These are phyloP conservation scores for Dendrolimus punctatus DNA, from an alignment of 1,140 invertebrate genomes.

Conservation along the genomic window DNA sequence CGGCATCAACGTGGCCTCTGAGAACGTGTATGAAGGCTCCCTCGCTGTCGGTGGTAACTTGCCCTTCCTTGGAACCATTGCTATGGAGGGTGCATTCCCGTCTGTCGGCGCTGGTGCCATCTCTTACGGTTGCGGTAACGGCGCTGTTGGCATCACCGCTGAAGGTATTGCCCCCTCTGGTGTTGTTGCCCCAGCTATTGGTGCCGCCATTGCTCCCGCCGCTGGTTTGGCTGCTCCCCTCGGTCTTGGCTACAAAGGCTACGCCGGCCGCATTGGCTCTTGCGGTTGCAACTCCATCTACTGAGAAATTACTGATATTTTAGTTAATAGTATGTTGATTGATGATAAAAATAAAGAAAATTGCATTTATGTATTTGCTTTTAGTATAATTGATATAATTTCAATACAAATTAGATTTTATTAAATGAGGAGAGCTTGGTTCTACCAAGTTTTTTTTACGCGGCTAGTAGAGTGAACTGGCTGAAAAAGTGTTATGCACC, in stretches of 20 bases:
- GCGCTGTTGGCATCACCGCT: slow-evolving; percentile 9
- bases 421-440: too few relatives aligned
- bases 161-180: not conserved
- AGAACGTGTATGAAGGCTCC: slow-evolving; percentile 5
- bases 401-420: too few relatives aligned
- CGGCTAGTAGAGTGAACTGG: too few relatives aligned
- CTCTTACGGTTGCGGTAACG: slow-evolving; percentile 20
- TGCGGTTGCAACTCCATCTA: too few relatives aligned
- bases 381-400: too few relatives aligned
- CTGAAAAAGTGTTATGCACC: too few relatives aligned
- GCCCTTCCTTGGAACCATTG: slow-evolving; percentile 9
- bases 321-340: too few relatives aligned
- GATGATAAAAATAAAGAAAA: too few relatives aligned
- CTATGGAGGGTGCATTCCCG: slow-evolving; percentile 20
- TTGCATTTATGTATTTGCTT: too few relatives aligned
- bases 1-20: slow-evolving; percentile 21
- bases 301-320: too few relatives aligned
- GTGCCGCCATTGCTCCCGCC: not conserved
- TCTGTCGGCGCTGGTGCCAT: slow-evolving; percentile 25
- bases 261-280: not conserved
- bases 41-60: slow-evolving; percentile 7
- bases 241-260: not conserved
- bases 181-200: not conserved
- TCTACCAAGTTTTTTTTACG: too few relatives aligned
- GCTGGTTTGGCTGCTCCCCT: not conserved